Evolutionary conservation across 2,797 vertebrate species (phyloP).

Genomic region (Anguilla obscura): DNA sequence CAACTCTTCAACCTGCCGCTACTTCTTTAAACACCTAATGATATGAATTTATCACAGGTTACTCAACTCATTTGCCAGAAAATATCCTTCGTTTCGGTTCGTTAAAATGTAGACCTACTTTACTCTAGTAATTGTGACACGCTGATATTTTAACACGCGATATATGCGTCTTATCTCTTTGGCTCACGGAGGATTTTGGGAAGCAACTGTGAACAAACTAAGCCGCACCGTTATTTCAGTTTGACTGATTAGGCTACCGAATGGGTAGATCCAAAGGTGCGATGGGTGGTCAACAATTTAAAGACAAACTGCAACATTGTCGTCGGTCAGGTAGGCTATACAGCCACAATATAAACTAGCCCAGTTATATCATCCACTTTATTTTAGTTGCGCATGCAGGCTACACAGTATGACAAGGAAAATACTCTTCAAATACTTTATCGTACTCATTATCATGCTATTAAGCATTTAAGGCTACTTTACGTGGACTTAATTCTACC

Average conservation of each 20-base stretch:
- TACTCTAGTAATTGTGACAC: neutral
- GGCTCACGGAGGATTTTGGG: neutral
- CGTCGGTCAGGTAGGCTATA: neutral
- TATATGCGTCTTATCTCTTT: neutral
- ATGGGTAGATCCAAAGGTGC: neutral
- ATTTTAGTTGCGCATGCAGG: neutral
- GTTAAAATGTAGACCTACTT: neutral
- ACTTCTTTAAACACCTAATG: neutral
- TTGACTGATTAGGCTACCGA: slow-evolving; percentile 14
- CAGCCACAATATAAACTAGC: neutral
- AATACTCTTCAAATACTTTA: neutral
- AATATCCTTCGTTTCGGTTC: neutral
- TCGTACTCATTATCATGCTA: neutral
- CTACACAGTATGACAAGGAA: neutral
- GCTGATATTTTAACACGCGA: neutral
- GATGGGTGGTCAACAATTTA: slow-evolving; percentile 4
- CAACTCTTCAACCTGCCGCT: neutral
- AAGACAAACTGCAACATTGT: neutral
- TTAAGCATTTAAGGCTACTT: too few relatives aligned
- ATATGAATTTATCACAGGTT: neutral
- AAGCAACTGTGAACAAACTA: neutral
- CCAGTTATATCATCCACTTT: neutral
- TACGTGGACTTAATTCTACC: too few relatives aligned
- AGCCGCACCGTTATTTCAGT: neutral
- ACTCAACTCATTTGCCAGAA: neutral